These are phyloP conservation scores for Catocala sponsa DNA, from an alignment of 2,888 invertebrate genomes.

Conservation along the genomic window DNA sequence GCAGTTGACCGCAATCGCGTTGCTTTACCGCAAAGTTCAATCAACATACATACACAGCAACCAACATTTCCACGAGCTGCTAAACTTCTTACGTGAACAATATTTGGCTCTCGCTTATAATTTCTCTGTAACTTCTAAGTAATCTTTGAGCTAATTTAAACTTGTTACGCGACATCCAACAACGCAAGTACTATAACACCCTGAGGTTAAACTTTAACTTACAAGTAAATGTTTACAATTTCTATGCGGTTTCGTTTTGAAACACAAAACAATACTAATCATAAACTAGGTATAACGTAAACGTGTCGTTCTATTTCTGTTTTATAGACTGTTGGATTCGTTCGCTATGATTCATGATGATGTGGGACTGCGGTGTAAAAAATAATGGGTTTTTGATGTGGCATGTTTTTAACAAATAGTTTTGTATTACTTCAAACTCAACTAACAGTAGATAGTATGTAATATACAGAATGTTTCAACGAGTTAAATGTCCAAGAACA, in stretches of 20 bases:
- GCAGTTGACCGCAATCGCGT: not conserved
- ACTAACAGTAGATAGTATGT: no score
- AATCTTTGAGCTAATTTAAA: constrained; percentile 25
- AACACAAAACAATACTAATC: constrained; percentile 34
- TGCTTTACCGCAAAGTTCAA: not conserved
- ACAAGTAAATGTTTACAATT: constrained; percentile 14
- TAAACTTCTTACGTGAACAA: constrained; percentile 3
- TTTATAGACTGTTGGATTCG: constrained; percentile 51
- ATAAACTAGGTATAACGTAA: constrained; percentile 45
- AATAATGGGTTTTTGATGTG: constrained; percentile 27
- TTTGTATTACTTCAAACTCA: not conserved
- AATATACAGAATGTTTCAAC: no score
- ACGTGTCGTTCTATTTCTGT: constrained; percentile 57
- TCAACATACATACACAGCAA: not conserved
- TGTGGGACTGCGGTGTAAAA: constrained; percentile 17
- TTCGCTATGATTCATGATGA: constrained; percentile 50
- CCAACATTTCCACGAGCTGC: not conserved
- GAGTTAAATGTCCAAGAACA: no score
- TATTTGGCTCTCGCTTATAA: constrained; percentile 1
- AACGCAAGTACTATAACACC: constrained; percentile 21
- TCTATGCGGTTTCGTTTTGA: constrained; percentile 10
- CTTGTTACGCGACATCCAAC: constrained; percentile 24
- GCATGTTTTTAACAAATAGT: constrained; percentile 17
- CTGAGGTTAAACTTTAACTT: constrained; percentile 21
- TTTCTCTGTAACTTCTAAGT: constrained; percentile 12